These are phyloP conservation scores for Diadumene lineata DNA, from an alignment of 92 coral and sea anemone species.

Conservation along the genomic window DNA sequence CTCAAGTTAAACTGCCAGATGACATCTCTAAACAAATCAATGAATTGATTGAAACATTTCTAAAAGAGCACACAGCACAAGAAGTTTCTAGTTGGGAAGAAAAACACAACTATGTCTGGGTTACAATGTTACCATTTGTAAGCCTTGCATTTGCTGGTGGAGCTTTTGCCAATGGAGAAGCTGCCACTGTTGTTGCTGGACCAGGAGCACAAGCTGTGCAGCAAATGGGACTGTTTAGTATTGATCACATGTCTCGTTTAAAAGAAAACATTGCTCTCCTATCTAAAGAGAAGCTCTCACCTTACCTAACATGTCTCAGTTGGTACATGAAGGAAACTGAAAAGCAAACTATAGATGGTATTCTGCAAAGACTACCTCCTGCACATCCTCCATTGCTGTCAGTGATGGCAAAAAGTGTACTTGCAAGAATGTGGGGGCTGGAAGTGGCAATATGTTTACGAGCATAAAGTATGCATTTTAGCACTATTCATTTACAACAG, in stretches of 20 bases:
- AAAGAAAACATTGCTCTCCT: constrained; percentile 67
- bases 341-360: constrained; percentile 27
- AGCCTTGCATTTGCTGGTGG: constrained; percentile 78
- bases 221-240: constrained; percentile 64
- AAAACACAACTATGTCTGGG: constrained; percentile 84
- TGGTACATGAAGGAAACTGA: constrained; percentile 56
- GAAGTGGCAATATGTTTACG: constrained; percentile 49
- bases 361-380: constrained; percentile 42
- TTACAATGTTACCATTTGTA: constrained; percentile 72
- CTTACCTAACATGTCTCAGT: constrained; percentile 59
- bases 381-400: constrained; percentile 55
- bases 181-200: background rate
- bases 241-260: constrained; percentile 60
- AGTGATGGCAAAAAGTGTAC: constrained; percentile 59
- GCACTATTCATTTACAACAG: background rate
- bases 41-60: constrained; percentile 48
- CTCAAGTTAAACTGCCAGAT: constrained; percentile 45
- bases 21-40: constrained; percentile 44
- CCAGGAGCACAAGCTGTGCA: constrained; percentile 65
- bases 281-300: constrained; percentile 46
- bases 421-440: constrained; percentile 60
- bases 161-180: background rate
- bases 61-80: constrained; percentile 49
- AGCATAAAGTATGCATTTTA: background rate
- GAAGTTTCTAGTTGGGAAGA: constrained; percentile 77